Percentiles rank a stretch among this genome's conserved stretches.
phyloP scores from a whole-genome alignment of 2,888 invertebrate species.

The Xestia c-nigrum region DNA sequence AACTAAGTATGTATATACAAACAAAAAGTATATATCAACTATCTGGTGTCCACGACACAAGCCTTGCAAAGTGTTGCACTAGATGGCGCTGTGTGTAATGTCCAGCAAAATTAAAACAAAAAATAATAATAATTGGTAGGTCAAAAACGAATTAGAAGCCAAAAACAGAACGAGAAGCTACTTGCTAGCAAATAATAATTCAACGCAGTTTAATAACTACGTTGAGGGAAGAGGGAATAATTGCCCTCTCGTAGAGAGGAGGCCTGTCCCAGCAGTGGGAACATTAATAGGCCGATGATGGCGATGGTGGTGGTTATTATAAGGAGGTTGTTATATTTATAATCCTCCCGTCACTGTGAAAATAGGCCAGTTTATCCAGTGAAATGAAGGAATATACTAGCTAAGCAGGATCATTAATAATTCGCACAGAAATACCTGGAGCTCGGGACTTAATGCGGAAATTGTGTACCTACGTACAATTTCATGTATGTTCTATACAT shows the following conservation, averaged over 20 bases:
- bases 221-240: no score
- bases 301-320: no score
- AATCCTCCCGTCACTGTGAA: constrained; percentile 19
- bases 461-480: constrained; percentile 45
- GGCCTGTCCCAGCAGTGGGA: no score
- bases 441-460: constrained; percentile 45
- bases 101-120: no score
- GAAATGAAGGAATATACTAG: constrained; percentile 39
- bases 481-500: constrained; percentile 23
- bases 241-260: no score
- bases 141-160: neutral
- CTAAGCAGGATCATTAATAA: constrained; percentile 47
- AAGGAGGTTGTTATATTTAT: neutral
- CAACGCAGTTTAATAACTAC: no score
- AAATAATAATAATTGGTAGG: neutral
- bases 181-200: neutral
- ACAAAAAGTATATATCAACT: no score
- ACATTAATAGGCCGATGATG: no score
- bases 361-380: constrained; percentile 7
- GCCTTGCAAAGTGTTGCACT: no score
- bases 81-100: no score
- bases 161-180: neutral
- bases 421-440: constrained; percentile 39
- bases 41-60: no score
- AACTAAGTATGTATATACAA: no score